Base-by-base conservation (phyloP, 2,113 vertebrate genomes). In the Fulmarus glacialis region DNA sequence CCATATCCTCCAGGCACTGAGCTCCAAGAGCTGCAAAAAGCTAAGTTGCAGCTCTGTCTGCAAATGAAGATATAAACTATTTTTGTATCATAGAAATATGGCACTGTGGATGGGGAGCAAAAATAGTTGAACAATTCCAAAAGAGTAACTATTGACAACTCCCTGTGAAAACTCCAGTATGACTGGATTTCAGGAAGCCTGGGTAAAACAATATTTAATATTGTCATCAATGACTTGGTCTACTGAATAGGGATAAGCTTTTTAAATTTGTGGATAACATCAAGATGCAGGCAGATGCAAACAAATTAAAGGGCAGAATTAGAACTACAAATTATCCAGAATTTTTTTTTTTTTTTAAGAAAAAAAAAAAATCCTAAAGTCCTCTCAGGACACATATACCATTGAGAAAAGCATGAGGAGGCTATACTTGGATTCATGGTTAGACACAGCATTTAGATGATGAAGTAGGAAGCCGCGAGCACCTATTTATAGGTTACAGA, bases 381-480 rank as follows among this genome's bases (percentile, higher is more conserved):
- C 34, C 6, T 42, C 59, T 88, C 0, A 1, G 32, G 11, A 71
- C 6, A 1, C 15, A 81, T 4, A 36, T 9, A 64, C 15, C 30
- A 11, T 40, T 45, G 77, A 67, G 8, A 89, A 96, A 90, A 80
- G 7, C 17, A 84, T 9, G 9, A 84, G 6, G 4, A 85, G 14
- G 27, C 38, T 86, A 40, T 43, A 17, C 12, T 73, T 77, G 12
- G n/a, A 50, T 79, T 85, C 30, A 30, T 11, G 26, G 29, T 47
- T 32, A 92, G 9, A 59, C 24, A 71, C 6, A 38, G 20, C n/a
- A 59, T 32, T 85, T 30, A 63, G 27, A 87, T 11, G 4, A 78
- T 5, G 4, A 85, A 74, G n/a, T 2, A 71, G 38, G 38, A 91
- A 88, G 38, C 11, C 26, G 62, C 24, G 5, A 77, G 8, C 15